Conservation (phyloP, 2,797 vertebrate species). For the Carcharodon carcharias region DNA sequence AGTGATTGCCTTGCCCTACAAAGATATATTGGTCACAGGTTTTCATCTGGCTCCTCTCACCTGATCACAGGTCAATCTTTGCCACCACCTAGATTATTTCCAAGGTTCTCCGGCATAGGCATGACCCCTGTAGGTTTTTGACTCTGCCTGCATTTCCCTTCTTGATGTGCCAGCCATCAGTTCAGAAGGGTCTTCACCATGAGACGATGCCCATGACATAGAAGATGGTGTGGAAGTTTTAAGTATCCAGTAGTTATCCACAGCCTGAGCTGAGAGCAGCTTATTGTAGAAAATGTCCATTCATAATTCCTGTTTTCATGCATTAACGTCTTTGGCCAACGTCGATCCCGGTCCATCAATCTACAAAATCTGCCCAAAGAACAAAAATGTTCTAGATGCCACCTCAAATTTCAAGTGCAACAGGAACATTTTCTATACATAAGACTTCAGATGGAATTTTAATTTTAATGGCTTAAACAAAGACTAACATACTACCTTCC, state of each 20-base stretch:
- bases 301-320: background rate
- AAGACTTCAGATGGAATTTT: background rate
- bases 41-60: background rate
- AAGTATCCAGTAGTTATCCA: background rate
- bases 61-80: background rate
- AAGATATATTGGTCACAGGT: background rate
- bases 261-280: background rate
- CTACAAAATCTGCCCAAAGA: background rate
- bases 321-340: background rate
- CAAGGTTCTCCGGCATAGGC: no score
- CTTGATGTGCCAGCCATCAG: background rate
- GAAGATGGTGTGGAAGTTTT: background rate
- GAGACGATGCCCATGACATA: background rate
- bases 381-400: background rate
- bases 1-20: background rate
- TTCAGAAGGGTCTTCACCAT: background rate
- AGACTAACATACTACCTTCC: background rate
- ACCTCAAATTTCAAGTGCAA: background rate
- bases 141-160: background rate
- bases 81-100: background rate
- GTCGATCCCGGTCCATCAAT: background rate
- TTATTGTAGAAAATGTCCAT: background rate
- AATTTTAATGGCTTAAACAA: background rate
- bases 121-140: background rate
- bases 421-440: background rate